Percentiles rank a stretch among this genome's conserved stretches.
Evolutionary conservation across 2,888 invertebrate species (phyloP).

Genomic region (Cerastoderma edule): DNA sequence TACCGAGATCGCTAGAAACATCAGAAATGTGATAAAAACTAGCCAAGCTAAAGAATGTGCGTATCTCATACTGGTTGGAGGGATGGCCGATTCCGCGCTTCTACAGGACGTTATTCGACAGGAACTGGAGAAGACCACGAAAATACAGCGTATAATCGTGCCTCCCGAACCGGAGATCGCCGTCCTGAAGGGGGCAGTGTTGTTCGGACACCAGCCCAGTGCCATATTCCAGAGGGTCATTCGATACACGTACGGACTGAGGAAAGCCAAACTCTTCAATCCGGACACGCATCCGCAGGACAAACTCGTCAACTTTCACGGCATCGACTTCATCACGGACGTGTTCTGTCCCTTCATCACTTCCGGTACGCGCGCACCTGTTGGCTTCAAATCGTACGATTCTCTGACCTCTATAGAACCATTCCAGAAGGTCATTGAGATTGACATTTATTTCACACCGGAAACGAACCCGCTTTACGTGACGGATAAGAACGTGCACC

Average conservation of each 20-base stretch:
- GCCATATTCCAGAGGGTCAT: conserved; percentile 54
- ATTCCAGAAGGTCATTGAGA: conserved; percentile 57
- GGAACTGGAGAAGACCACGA: conserved; percentile 54
- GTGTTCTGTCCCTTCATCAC: conserved; percentile 56
- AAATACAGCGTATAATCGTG: conserved; percentile 55
- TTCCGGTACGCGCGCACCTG: conserved; percentile 59
- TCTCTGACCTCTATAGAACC: conserved; percentile 59
- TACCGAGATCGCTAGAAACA: conserved; percentile 45
- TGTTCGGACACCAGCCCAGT: conserved; percentile 56
- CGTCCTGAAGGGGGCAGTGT: conserved; percentile 56
- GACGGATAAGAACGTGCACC: conserved; percentile 50
- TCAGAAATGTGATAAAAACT: conserved; percentile 38
- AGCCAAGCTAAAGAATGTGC: conserved; percentile 38
- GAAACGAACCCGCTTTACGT: conserved; percentile 52
- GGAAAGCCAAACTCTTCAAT: conserved; percentile 57
- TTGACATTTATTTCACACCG: conserved; percentile 55
- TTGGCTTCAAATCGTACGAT: conserved; percentile 58
- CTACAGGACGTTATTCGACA: conserved; percentile 51
- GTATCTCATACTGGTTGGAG: conserved; percentile 48
- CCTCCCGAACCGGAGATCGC: conserved; percentile 61
- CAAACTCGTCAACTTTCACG: conserved; percentile 44
- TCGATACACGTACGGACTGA: conserved; percentile 54
- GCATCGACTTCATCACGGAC: conserved; percentile 57
- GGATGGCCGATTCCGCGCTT: conserved; percentile 52
- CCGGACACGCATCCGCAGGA: conserved; percentile 52